These are phyloP conservation scores for Polylopha cassiicola DNA, from an alignment of 2,888 invertebrate species.

Conservation along the genomic window DNA sequence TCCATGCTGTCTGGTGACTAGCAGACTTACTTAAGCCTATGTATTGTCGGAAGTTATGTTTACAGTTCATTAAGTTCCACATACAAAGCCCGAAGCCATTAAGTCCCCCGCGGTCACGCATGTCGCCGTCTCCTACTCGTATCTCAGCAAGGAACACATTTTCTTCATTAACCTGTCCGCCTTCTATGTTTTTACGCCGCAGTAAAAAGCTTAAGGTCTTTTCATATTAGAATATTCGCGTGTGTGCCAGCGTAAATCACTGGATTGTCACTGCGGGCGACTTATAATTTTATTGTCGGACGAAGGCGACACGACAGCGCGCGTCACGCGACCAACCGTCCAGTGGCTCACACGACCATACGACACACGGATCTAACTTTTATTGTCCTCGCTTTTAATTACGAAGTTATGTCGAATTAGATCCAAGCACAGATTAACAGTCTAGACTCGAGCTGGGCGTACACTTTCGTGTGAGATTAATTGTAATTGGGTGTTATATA, in stretches of 20 bases:
- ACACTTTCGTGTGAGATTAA: constrained; percentile 68
- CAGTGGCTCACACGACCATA: constrained; percentile 53
- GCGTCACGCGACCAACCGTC: constrained; percentile 59
- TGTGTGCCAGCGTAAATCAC: constrained; percentile 74
- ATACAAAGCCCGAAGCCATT: constrained; percentile 10
- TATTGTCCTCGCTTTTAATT: constrained; percentile 67
- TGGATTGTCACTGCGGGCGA: constrained; percentile 75
- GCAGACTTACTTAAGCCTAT: too few species aligned
- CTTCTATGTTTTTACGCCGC: constrained; percentile 54
- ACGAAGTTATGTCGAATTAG: constrained; percentile 60
- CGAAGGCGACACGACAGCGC: constrained; percentile 65
- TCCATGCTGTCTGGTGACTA: too few species aligned
- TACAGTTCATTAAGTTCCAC: constrained; percentile 1
- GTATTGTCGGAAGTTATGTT: constrained; percentile 4
- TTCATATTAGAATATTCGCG: constrained; percentile 72
- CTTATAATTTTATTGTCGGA: constrained; percentile 77
- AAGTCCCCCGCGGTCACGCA: constrained; percentile 48
- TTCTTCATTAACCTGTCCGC: constrained; percentile 72
- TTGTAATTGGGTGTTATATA: constrained; percentile 60
- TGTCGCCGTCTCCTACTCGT: constrained; percentile 41
- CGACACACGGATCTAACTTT: constrained; percentile 55
- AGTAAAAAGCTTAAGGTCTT: constrained; percentile 60
- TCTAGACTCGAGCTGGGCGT: constrained; percentile 59
- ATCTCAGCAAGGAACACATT: constrained; percentile 59
- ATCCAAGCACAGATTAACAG: constrained; percentile 64